Evolutionary conservation across 2,113 vertebrate species (phyloP).

Genomic region (Cavia aperea): DNA sequence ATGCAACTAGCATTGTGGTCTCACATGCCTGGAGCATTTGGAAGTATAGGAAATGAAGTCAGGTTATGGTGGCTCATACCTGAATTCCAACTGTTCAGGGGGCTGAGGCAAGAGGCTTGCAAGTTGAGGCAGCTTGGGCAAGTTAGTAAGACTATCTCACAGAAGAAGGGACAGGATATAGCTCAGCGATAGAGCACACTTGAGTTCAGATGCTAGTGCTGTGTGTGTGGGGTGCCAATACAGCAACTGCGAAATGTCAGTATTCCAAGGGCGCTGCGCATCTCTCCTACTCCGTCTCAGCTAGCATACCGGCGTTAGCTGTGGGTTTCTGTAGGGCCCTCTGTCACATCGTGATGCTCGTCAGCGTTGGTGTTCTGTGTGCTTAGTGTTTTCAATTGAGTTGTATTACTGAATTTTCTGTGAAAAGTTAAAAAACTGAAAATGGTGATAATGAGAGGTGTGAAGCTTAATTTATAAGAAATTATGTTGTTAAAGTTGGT

Average conservation of each 20-base stretch:
- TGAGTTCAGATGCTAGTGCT: background rate
- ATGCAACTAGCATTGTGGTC: background rate
- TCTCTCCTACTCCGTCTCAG: background rate
- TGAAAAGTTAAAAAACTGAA: conserved; percentile 5
- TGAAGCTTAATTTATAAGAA: background rate
- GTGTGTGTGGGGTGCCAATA: background rate
- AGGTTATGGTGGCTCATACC: background rate
- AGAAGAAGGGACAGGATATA: background rate
- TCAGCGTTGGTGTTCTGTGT: background rate
- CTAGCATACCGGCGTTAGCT: background rate
- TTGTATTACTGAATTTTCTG: background rate
- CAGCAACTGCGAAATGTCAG: background rate
- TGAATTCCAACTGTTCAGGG: background rate
- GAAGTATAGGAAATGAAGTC: background rate
- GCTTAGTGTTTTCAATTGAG: conserved; percentile 1
- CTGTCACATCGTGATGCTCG: background rate
- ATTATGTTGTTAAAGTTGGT: background rate
- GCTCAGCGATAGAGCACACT: background rate
- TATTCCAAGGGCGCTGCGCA: background rate
- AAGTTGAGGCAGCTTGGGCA: background rate
- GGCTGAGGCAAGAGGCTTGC: background rate
- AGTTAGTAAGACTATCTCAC: background rate
- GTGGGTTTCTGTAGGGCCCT: background rate
- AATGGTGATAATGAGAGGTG: background rate
- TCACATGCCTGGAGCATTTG: background rate